Evolutionary conservation across 2,797 vertebrate genomes (phyloP), one percentile per base, ranked within the genome.

Genomic region (Propithecus deckenii): DNA sequence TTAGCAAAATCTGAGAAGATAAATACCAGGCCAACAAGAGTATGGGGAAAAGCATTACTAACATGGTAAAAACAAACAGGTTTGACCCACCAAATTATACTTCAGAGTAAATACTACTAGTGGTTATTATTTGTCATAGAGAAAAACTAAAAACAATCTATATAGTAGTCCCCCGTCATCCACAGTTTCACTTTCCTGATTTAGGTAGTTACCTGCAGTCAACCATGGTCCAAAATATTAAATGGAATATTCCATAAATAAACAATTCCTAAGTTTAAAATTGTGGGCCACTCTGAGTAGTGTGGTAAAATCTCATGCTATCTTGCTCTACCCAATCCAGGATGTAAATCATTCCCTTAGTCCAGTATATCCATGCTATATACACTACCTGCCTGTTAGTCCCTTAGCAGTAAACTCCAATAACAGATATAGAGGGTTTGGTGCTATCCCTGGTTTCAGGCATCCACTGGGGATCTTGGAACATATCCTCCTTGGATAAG

Each of bases 81-180:
- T 91, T 94, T 91, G 46, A 93, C 23, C 20, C 46, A 95, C 10
- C 20, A 72, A 93, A 85, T 89, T 95, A 55, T 72, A 89, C 30
- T 63, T 85, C 63, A 84, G 35, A 50, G 30, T 75, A 81, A 41
- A 83, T 81, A 92, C 48, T 80, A 92, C 15, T 55, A 78, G 22
- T 88, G 32, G 59, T 93, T 55, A 71, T 38, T 55, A 71, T 69
- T 55, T 76, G 25, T 85, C 83, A 92, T 2, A 55, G 28, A 72
- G 50, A 95, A 78, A 89, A 79, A 85, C 0, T 38, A 11, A 46
- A 89, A 84, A 92, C 38, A 87, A 81, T 32, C 41, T 69, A 59
- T 46, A 48, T 38, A 43, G 23, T 72, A 28, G 23, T 43, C 69
- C 23, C 23, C 22, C 32, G 6, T 35, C 35, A 78, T 52, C 48